Evolutionary conservation across 2,113 vertebrate species (phyloP).

Genomic region (Orycteropus afer): DNA sequence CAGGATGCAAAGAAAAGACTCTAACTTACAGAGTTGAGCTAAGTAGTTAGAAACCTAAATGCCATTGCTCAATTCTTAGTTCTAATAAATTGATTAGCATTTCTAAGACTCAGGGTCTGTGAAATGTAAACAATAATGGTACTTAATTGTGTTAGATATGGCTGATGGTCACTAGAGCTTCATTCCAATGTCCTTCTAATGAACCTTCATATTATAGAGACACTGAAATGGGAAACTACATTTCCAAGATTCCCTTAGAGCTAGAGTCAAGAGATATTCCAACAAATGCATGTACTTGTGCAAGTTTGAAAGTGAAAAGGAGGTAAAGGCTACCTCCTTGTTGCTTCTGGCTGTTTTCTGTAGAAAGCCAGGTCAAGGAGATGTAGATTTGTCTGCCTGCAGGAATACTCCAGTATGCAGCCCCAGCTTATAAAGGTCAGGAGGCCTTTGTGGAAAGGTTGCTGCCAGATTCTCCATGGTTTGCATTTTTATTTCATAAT

Average conservation of each 20-base stretch:
- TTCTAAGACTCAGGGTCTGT: neutral
- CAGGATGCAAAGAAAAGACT: slow-evolving; percentile 27
- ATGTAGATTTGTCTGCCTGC: neutral
- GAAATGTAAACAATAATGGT: neutral
- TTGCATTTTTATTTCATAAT: neutral
- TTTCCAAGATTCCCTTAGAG: neutral
- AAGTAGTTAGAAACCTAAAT: slow-evolving; percentile 16
- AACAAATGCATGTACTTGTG: neutral
- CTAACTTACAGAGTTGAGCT: neutral
- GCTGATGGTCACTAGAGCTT: neutral
- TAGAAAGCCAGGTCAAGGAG: neutral
- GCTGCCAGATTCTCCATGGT: neutral
- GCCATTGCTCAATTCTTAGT: neutral
- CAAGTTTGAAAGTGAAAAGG: neutral
- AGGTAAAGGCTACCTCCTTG: neutral
- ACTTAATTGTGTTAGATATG: neutral
- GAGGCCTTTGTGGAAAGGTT: neutral
- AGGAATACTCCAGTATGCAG: neutral
- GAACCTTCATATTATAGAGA: neutral
- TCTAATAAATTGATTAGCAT: neutral
- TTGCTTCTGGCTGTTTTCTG: neutral
- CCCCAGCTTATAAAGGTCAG: neutral
- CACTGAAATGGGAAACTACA: neutral
- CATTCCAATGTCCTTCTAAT: neutral
- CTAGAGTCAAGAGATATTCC: neutral